Evolutionary conservation across 2,113 vertebrate genomes (phyloP).

Genomic region (Laticauda colubrina): DNA sequence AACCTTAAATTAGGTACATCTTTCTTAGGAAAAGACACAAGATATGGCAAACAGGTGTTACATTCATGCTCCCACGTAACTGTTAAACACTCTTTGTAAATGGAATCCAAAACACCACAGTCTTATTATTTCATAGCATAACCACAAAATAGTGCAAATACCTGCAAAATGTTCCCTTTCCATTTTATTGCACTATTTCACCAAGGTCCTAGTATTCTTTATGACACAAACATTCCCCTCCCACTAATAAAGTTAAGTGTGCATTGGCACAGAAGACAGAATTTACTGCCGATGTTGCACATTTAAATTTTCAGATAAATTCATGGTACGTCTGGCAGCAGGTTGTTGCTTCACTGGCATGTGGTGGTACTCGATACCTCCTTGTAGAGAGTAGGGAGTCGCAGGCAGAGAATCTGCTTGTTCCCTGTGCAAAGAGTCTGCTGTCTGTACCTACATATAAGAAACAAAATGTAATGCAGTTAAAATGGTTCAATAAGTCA

Average conservation of each 20-base stretch:
- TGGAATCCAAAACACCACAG: not conserved
- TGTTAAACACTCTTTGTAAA: not conserved
- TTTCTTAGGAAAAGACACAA: not conserved
- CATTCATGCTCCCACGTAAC: not conserved
- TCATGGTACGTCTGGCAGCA: constrained; percentile 65
- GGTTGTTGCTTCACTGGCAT: constrained; percentile 49
- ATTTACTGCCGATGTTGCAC: constrained; percentile 68
- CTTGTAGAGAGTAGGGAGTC: constrained; percentile 68
- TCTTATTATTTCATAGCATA: constrained; percentile 7
- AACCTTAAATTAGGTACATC: not conserved
- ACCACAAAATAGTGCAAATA: constrained; percentile 41
- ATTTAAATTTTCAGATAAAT: constrained; percentile 69
- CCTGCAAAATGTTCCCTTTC: constrained; percentile 3
- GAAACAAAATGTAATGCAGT: constrained; percentile 35
- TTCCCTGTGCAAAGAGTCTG: constrained; percentile 70
- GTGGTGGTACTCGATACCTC: constrained; percentile 62
- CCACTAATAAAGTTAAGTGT: constrained; percentile 70
- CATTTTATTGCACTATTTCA: constrained; percentile 6
- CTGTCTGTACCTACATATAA: constrained; percentile 61
- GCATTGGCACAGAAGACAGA: constrained; percentile 52
- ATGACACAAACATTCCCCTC: constrained; percentile 43
- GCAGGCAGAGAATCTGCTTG: constrained; percentile 67
- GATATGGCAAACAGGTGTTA: not conserved
- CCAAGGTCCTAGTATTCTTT: constrained; percentile 22
- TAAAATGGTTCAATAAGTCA: not conserved